Conservation (phyloP, 2,888 invertebrate genomes). For the Heliconius cydno region DNA sequence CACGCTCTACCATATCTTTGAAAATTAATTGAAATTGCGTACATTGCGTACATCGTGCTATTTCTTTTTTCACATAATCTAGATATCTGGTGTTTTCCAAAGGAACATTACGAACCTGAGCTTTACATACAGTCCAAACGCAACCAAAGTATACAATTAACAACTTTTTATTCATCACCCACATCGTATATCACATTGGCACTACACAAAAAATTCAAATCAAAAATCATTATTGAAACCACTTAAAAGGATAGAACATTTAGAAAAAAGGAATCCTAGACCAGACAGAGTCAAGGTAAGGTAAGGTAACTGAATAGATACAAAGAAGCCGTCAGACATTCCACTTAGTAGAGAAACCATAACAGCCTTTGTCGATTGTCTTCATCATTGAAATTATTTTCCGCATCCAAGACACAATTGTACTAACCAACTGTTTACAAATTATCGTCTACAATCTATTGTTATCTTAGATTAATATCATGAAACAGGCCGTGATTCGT, state of each 20-base stretch:
- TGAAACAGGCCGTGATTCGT: slow-evolving; percentile 53
- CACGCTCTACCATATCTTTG: too few species aligned
- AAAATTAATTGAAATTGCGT: background rate
- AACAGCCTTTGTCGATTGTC: slow-evolving; percentile 75
- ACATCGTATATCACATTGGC: slow-evolving; percentile 56
- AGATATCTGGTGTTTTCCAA: background rate
- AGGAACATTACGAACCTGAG: slow-evolving; percentile 53
- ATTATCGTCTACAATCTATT: slow-evolving; percentile 74
- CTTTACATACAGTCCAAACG: slow-evolving; percentile 47
- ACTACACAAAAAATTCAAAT: slow-evolving; percentile 24
- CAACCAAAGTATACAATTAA: slow-evolving; percentile 42
- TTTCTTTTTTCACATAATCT: too few species aligned
- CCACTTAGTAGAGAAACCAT: slow-evolving; percentile 62
- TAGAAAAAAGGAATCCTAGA: background rate
- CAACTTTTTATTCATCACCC: slow-evolving; percentile 51
- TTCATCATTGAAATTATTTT: slow-evolving; percentile 62
- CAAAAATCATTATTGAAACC: slow-evolving; percentile 14
- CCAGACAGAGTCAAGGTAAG: background rate
- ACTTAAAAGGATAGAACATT: slow-evolving; percentile 9
- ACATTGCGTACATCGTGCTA: background rate
- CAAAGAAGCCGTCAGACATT: slow-evolving; percentile 60
- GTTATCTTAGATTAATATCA: slow-evolving; percentile 65
- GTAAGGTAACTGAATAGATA: slow-evolving; percentile 39
- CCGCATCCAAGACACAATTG: slow-evolving; percentile 63
- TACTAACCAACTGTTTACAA: slow-evolving; percentile 77